These are phyloP conservation scores for Drosophila triauraria DNA, from an alignment of 1,140 invertebrate genomes.

Conservation along the genomic window DNA sequence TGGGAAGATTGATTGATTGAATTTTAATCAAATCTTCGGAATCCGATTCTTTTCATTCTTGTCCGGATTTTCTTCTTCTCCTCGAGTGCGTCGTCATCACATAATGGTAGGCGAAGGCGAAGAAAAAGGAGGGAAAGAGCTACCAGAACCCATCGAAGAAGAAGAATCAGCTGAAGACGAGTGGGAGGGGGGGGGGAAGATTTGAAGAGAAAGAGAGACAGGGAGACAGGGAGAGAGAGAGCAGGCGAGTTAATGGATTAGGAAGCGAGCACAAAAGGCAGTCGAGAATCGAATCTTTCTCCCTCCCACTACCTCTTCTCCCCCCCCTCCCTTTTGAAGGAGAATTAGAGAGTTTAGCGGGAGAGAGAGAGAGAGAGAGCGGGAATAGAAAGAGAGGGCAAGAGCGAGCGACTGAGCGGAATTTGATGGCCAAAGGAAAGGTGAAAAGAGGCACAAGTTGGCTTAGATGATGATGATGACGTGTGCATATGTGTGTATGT, in stretches of 20 bases:
- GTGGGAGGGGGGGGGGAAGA: neutral
- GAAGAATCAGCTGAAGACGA: conserved; percentile 6
- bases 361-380: conserved; percentile 25
- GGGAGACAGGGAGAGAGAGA: conserved; percentile 4
- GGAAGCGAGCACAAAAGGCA: conserved; percentile 52
- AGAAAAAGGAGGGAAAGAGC: conserved; percentile 1
- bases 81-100: conserved; percentile 51
- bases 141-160: conserved; percentile 17
- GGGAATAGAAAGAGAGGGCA: conserved; percentile 6
- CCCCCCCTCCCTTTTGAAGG: no score
- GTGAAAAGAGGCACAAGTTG: conserved; percentile 73
- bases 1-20: conserved; percentile 42
- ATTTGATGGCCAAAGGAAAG: conserved; percentile 66
- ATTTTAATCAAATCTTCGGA: conserved; percentile 40
- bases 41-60: conserved; percentile 20
- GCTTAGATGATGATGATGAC: conserved; percentile 55
- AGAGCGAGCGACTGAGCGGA: conserved; percentile 55
- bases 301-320: conserved; percentile 15
- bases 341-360: neutral
- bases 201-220: conserved; percentile 5
- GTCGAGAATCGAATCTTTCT: conserved; percentile 30
- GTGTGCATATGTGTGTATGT: conserved; percentile 36
- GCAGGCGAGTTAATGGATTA: conserved; percentile 61
- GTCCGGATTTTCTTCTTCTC: conserved; percentile 11
- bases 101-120: conserved; percentile 15